Evolutionary conservation across 2,797 vertebrate species (phyloP).

Genomic region (Euthynnus affinis): DNA sequence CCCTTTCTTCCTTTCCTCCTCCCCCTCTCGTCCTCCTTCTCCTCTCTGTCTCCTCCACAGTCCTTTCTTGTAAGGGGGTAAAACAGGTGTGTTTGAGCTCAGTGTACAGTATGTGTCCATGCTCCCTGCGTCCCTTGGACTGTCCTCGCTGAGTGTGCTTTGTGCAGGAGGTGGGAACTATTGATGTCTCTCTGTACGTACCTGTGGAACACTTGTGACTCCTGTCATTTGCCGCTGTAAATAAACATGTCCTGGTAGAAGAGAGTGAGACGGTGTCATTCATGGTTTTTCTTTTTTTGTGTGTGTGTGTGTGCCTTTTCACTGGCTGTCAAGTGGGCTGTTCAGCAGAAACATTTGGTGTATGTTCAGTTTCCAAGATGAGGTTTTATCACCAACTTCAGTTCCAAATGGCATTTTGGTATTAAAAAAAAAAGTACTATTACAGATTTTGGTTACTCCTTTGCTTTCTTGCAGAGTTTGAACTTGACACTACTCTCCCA

Average conservation of each 20-base stretch:
- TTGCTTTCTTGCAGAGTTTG: too few species aligned
- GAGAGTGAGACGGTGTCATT: conserved; percentile 67
- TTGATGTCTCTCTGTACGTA: conserved; percentile 84
- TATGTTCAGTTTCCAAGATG: neutral
- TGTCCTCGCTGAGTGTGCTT: conserved; percentile 78
- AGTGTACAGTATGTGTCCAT: conserved; percentile 81
- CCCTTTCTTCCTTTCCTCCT: neutral
- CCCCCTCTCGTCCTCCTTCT: neutral
- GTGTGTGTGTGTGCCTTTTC: neutral
- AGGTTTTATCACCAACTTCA: neutral
- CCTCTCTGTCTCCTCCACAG: conserved; percentile 48
- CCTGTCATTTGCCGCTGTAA: conserved; percentile 88
- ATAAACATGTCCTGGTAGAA: conserved; percentile 88
- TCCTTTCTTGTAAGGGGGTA: conserved; percentile 57
- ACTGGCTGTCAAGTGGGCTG: neutral
- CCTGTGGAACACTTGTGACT: conserved; percentile 85
- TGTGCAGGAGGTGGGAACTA: conserved; percentile 83
- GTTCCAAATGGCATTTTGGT: too few species aligned
- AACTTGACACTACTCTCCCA: too few species aligned
- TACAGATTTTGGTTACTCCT: too few species aligned
- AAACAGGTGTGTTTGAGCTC: conserved; percentile 82
- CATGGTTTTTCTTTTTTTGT: neutral
- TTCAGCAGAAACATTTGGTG: neutral
- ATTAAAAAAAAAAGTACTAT: too few species aligned
- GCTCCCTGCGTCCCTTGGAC: conserved; percentile 62